These are phyloP conservation scores for Notarius quadriscutis DNA, from an alignment of 2,113 vertebrate genomes.

Conservation along the genomic window DNA sequence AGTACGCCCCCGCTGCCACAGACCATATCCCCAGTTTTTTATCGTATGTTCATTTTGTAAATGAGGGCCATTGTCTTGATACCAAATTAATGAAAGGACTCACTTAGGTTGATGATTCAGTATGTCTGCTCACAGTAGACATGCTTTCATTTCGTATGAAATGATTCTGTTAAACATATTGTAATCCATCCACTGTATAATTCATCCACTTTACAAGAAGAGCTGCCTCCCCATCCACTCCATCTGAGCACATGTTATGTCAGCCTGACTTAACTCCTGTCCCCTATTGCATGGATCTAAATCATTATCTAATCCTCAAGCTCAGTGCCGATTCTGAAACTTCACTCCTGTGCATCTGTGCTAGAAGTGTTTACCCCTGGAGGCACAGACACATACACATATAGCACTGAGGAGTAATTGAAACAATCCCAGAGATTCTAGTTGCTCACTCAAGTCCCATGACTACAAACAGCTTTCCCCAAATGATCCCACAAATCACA, in stretches of 20 bases:
- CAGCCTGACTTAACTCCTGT: neutral
- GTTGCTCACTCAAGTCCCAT: slow-evolving; percentile 5
- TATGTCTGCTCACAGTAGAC: neutral
- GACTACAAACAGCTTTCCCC: neutral
- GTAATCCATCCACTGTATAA: neutral
- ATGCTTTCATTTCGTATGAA: neutral
- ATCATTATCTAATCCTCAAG: neutral
- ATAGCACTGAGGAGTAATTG: slow-evolving; percentile 30
- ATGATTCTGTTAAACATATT: neutral
- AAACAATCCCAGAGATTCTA: slow-evolving; percentile 34
- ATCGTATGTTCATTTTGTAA: too few species aligned
- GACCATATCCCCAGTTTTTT: too few species aligned
- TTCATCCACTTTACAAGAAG: neutral
- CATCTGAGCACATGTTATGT: neutral
- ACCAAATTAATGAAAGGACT: neutral
- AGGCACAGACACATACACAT: slow-evolving; percentile 33
- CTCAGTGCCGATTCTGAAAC: slow-evolving; percentile 9
- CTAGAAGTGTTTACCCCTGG: slow-evolving; percentile 28
- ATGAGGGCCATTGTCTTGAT: neutral
- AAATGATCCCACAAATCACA: slow-evolving; percentile 38
- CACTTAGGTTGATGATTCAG: neutral
- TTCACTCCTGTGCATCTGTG: slow-evolving; percentile 14
- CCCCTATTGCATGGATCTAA: neutral
- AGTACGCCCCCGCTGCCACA: too few species aligned
- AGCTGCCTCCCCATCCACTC: neutral